These are phyloP conservation scores for Brachionus plicatilis DNA, from an alignment of 1,140 invertebrate genomes.

Conservation along the genomic window DNA sequence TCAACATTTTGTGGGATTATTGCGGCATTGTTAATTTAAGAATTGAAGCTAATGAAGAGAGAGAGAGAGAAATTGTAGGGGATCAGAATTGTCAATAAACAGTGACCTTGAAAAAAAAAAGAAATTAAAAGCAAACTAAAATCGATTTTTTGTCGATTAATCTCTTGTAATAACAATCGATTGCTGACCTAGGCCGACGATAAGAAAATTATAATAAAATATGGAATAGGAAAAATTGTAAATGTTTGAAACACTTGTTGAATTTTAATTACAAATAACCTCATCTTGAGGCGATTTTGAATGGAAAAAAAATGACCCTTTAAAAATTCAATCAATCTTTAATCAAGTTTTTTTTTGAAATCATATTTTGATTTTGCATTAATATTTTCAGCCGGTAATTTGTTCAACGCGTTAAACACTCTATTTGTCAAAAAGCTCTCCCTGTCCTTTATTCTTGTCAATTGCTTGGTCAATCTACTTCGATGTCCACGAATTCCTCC, in stretches of 20 bases:
- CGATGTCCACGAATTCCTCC: no score
- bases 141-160: constrained; percentile 7
- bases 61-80: not conserved
- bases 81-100: constrained; percentile 8
- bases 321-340: no score
- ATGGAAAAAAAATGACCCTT: constrained; percentile 20
- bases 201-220: constrained; percentile 26
- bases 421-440: no score
- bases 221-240: not conserved
- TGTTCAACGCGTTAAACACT: no score
- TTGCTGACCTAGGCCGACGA: not conserved
- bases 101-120: not conserved
- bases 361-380: no score
- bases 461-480: no score
- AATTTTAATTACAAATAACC: constrained; percentile 33
- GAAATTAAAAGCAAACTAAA: constrained; percentile 1
- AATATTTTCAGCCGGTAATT: no score
- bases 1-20: not conserved
- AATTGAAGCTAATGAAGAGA: not conserved
- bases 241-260: constrained; percentile 22
- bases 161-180: constrained; percentile 26
- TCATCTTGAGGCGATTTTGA: not conserved
- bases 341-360: no score
- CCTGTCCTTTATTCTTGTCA: no score
- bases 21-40: not conserved